A percentile compares a stretch with the other conserved stretches of the same genome.
Conservation (phyloP, 2,888 invertebrate genomes). For the Idaea dimidiata region DNA sequence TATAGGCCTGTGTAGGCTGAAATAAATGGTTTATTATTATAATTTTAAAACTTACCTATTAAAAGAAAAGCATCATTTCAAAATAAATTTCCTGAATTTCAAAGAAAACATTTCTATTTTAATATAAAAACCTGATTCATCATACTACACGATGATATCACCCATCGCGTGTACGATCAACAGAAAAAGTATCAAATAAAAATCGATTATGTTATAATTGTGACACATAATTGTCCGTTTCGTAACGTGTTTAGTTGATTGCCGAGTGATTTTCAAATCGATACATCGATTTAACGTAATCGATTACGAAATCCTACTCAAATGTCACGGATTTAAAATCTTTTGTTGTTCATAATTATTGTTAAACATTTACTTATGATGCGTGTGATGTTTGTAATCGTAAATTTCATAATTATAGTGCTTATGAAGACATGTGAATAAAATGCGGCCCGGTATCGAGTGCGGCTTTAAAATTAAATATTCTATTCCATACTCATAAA, state of each 20-base stretch:
- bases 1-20: too few species aligned
- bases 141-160: neutral
- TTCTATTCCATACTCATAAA: neutral
- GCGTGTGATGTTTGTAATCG: conserved; percentile 7
- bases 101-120: neutral
- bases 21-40: too few species aligned
- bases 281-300: conserved; percentile 49
- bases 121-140: neutral
- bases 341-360: conserved; percentile 51
- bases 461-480: neutral
- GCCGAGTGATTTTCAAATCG: conserved; percentile 43
- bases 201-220: conserved; percentile 48
- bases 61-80: neutral
- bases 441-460: neutral
- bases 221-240: conserved; percentile 44
- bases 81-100: neutral
- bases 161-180: conserved; percentile 54
- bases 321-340: conserved; percentile 58
- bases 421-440: neutral
- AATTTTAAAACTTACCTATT: too few species aligned
- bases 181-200: conserved; percentile 42
- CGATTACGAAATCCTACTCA: conserved; percentile 57
- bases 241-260: conserved; percentile 51
- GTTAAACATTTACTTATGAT: conserved; percentile 20
- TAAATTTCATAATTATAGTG: neutral